A percentile compares a stretch with the other conserved stretches of the same genome.
Evolutionary conservation across 2,797 vertebrate species (phyloP).

Genomic region (Etheostoma perlongum): DNA sequence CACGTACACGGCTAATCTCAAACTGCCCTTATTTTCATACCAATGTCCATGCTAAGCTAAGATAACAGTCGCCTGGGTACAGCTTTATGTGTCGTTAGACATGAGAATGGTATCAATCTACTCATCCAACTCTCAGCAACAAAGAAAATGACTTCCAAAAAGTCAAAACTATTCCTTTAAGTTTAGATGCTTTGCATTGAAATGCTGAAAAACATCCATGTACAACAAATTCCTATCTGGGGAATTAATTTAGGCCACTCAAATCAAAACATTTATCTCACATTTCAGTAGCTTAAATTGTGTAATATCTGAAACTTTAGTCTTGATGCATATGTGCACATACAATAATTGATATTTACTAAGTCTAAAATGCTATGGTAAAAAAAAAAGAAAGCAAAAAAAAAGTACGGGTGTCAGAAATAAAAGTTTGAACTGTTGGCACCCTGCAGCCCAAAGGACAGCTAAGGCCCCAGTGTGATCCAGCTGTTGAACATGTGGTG

Average conservation of each 20-base stretch:
- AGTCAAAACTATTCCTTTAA: background rate
- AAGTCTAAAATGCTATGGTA: background rate
- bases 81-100: background rate
- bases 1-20: background rate
- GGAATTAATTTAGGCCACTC: background rate
- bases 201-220: background rate
- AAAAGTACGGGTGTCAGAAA: constrained; percentile 22
- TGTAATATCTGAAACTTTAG: background rate
- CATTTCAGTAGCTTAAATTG: background rate
- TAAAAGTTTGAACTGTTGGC: constrained; percentile 12
- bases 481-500: constrained; percentile 75
- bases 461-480: constrained; percentile 15
- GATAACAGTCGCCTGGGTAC: background rate
- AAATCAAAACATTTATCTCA: background rate
- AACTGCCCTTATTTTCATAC: background rate
- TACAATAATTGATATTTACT: background rate
- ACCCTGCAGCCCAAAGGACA: constrained; percentile 12
- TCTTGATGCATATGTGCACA: background rate
- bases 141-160: background rate
- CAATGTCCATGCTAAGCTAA: background rate
- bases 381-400: too few species aligned
- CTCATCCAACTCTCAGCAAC: background rate
- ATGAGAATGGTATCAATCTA: background rate
- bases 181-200: background rate
- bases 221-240: background rate